phyloP scores from a whole-genome alignment of 35 echinoderm and acorn worm species.

The Antedon bifida region DNA sequence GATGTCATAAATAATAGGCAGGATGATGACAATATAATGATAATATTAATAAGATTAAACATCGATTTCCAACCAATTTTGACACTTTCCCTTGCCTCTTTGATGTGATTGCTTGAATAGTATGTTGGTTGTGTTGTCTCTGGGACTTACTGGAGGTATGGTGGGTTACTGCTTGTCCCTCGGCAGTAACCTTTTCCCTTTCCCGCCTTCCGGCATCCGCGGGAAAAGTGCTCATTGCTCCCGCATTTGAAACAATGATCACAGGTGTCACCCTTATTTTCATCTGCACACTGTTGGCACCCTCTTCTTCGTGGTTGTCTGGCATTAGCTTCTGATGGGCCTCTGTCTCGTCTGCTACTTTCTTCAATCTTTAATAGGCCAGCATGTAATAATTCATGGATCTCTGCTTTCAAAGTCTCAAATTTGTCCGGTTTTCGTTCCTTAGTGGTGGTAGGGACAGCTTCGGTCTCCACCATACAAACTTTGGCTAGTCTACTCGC shows the following conservation, averaged over 20 bases:
- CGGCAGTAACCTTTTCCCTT: conserved; percentile 20
- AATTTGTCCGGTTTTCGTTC: not conserved
- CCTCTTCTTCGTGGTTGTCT: not conserved
- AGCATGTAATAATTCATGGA: not conserved
- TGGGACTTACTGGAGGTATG: not conserved
- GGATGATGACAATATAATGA: too few relatives aligned
- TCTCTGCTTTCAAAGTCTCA: not conserved
- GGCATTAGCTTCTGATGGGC: not conserved
- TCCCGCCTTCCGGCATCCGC: conserved; percentile 16
- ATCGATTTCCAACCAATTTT: conserved; percentile 29
- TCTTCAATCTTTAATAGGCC: not conserved
- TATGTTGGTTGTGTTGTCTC: too few relatives aligned
- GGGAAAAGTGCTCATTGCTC: not conserved
- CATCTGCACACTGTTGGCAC: conserved; percentile 4
- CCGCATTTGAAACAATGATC: not conserved
- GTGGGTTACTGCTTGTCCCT: conserved; percentile 9
- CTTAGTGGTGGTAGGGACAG: not conserved
- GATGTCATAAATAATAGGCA: too few relatives aligned
- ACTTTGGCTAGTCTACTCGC: not conserved
- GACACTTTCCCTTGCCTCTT: not conserved
- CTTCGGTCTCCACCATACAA: not conserved
- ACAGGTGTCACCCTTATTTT: not conserved
- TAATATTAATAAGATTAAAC: too few relatives aligned
- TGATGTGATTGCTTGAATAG: not conserved
- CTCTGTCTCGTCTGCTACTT: not conserved